Evolutionary conservation across 2,113 vertebrate genomes (phyloP), one percentile per base, ranked within the genome.

Genomic region (Ariopsis seemanni): DNA sequence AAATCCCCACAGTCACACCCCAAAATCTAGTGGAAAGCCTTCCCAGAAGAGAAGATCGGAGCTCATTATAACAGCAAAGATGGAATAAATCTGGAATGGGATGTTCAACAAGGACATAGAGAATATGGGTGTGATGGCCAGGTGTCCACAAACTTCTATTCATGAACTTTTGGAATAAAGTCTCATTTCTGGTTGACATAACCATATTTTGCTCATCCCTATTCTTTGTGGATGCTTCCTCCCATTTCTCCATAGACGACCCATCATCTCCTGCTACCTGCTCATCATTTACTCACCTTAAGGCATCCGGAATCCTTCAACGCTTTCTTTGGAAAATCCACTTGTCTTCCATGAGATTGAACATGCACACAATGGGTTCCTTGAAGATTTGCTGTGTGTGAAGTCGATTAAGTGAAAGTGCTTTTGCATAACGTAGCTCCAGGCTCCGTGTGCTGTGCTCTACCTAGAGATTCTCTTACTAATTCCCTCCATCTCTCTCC

Each of bases 321-420:
- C 42, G 1, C 58, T n/a, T 62, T 50, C 14, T 63, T 74, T 22
- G 7, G 74, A 53, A 85, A 77, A 85, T 85, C 57, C 71, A 85
- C 74, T 20, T 58, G 71, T 87, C 79, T 74, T 81, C 48, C 20
- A 25, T 75, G 58, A 67, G 81, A 67, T 50, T 67, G 81, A 87
- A 86, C 81, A 84, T 83, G 18, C 80, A 25, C 27, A 55, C 1
- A 2, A 48, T 42, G 42, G n/a, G 82, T 78, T 84, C 81, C 69
- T 87, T 42, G 69, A 87, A 77, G 69, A 87, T 87, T 83, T 57
- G 81, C 71, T 57, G 69, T 8, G 34, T 75, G 34, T 83, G 52
- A 77, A 77, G 86, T 91, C 89, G 90, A 91, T 93, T 92, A 92
- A 89, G 92, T 92, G 89, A 85, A 91, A 92, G 89, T 52, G 82